phyloP scores from a whole-genome alignment of 2,888 invertebrate genomes.

The Nycteola revayana region DNA sequence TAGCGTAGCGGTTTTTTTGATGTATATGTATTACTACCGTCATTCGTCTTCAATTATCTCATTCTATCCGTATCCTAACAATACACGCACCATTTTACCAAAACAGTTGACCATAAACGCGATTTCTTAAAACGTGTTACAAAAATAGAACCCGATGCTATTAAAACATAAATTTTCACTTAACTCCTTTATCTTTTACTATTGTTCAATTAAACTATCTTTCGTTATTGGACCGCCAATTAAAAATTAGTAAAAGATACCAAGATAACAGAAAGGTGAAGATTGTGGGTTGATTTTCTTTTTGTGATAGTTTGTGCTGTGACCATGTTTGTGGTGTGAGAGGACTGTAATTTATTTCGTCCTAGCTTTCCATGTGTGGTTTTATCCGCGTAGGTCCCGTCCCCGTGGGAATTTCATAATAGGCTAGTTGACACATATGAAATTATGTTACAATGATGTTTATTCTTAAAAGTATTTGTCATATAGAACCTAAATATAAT shows the following conservation, averaged over 20 bases:
- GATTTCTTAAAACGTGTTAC: constrained; percentile 13
- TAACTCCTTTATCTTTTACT: constrained; percentile 50
- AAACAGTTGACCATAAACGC: constrained; percentile 17
- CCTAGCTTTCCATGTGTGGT: no score
- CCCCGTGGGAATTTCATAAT: no score
- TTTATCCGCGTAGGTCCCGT: no score
- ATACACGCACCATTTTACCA: constrained; percentile 14
- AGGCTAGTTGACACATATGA: no score
- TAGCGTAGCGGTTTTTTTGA: no score
- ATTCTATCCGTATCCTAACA: constrained; percentile 14
- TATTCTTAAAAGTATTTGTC: no score
- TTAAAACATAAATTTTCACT: constrained; percentile 73
- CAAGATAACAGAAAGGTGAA: constrained; percentile 36
- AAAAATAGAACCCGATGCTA: constrained; percentile 22
- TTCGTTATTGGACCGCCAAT: constrained; percentile 49
- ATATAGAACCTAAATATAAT: no score
- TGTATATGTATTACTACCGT: no score
- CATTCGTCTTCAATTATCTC: no score
- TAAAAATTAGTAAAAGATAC: constrained; percentile 61
- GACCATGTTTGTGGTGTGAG: no score
- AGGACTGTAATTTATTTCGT: no score
- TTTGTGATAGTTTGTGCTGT: constrained; percentile 29
- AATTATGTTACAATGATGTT: no score
- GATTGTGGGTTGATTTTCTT: constrained; percentile 30
- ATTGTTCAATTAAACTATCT: constrained; percentile 60